Evolutionary conservation across 2,888 invertebrate species (phyloP).

Genomic region (Nipponacmea schrenckii): DNA sequence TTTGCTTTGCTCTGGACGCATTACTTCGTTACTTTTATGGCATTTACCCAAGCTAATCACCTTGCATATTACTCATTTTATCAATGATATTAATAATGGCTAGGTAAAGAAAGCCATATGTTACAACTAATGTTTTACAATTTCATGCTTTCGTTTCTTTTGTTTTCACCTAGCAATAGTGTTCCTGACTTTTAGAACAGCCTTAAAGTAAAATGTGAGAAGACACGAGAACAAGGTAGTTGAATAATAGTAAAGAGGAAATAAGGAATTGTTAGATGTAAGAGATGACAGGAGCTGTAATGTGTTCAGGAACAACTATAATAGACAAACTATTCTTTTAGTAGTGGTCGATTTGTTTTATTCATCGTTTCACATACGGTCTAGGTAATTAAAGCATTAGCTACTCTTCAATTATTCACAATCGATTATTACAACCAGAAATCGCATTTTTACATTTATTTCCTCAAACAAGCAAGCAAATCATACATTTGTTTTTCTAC

Average conservation of each 20-base stretch:
- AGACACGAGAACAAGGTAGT: not conserved
- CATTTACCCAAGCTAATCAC: constrained; percentile 2
- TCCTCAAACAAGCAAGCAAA: constrained; percentile 9
- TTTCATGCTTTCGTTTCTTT: not conserved
- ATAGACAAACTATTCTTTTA: not conserved
- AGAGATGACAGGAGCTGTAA: not conserved
- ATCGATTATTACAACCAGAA: not conserved
- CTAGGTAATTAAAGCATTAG: constrained; percentile 8
- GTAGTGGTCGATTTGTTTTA: not conserved
- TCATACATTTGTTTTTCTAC: constrained; percentile 7
- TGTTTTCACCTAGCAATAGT: not conserved
- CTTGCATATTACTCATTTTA: not conserved
- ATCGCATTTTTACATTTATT: constrained; percentile 7
- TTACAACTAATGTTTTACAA: not conserved
- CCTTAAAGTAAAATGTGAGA: not conserved
- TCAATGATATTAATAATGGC: not conserved
- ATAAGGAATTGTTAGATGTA: not conserved
- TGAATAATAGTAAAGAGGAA: not conserved
- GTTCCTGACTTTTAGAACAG: constrained; percentile 1
- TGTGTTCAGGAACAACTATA: not conserved
- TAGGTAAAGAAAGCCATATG: constrained; percentile 7
- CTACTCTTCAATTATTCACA: constrained; percentile 1
- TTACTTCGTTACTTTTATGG: not conserved
- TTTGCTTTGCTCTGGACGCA: not conserved
- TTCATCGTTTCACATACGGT: constrained; percentile 4